Conservation (phyloP, 2,797 vertebrate genomes). For the Potorous gilbertii region DNA sequence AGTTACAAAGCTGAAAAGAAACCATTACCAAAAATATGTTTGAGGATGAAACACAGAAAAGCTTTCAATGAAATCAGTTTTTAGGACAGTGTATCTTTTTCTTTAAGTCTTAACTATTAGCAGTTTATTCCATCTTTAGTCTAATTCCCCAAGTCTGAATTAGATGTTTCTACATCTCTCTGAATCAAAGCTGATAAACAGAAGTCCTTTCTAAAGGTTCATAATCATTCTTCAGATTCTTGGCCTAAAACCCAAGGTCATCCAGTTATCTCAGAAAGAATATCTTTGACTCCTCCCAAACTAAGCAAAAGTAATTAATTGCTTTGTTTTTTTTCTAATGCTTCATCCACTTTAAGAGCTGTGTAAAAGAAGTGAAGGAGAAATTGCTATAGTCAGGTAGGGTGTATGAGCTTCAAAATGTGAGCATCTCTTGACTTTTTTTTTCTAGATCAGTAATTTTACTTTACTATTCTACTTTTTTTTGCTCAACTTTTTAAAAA, state of each 20-base stretch:
- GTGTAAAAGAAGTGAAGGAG: not conserved
- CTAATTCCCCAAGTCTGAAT: not conserved
- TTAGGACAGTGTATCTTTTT: not conserved
- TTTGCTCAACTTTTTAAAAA: not conserved
- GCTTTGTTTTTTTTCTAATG: not conserved
- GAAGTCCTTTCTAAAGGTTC: not conserved
- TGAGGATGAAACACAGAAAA: not conserved
- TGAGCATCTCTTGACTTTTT: not conserved
- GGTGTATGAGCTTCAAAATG: not conserved
- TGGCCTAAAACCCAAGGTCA: not conserved
- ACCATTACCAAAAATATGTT: not conserved
- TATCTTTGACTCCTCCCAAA: not conserved
- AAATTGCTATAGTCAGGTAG: not conserved
- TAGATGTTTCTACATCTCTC: not conserved
- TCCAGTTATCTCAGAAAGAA: not conserved
- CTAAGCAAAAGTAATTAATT: not conserved
- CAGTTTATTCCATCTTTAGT: not conserved
- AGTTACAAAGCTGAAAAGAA: not conserved
- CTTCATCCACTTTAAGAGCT: not conserved
- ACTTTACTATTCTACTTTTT: not conserved
- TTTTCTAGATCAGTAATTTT: too few relatives aligned
- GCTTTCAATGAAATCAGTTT: not conserved
- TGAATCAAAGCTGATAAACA: not conserved
- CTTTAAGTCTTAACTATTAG: not conserved
- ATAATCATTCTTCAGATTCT: not conserved